Percentiles rank a stretch among this genome's conserved stretches.
Conservation (phyloP, 2,113 vertebrate genomes). For the Anarrhichthys ocellatus region DNA sequence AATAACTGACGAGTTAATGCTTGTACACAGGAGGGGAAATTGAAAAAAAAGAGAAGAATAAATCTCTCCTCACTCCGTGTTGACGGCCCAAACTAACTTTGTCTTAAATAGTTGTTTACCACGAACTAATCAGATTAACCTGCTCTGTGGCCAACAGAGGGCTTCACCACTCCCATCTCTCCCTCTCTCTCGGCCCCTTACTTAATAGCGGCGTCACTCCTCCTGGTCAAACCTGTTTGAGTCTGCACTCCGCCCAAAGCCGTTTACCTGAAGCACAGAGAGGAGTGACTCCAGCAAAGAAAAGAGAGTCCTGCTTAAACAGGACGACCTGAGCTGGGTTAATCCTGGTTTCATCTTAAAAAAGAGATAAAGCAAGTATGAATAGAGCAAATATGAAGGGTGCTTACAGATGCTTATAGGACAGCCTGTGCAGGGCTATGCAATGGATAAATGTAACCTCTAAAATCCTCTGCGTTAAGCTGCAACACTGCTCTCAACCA, state of each 20-base stretch:
- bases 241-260: conserved; percentile 34
- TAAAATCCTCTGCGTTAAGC: background rate
- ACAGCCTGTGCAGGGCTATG: background rate
- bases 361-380: conserved; percentile 7
- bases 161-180: conserved; percentile 27
- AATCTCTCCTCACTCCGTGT: background rate
- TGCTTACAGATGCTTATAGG: background rate
- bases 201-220: conserved; percentile 12
- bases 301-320: conserved; percentile 45
- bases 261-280: conserved; percentile 52
- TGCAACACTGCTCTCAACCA: background rate
- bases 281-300: conserved; percentile 22
- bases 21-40: background rate
- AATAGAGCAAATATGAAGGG: background rate
- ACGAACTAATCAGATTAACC: conserved; percentile 13
- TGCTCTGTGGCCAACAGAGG: conserved; percentile 9
- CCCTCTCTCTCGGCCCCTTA: background rate
- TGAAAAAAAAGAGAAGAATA: no score
- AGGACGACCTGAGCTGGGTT: conserved; percentile 22
- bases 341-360: background rate
- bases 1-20: background rate
- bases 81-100: background rate
- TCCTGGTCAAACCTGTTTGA: conserved; percentile 75
- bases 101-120: background rate
- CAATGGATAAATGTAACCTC: background rate